A percentile compares a stretch with the other conserved stretches of the same genome.
Evolutionary conservation across 92 coral and sea anemone genomes (phyloP).

Genomic region (Actinostola sp.): DNA sequence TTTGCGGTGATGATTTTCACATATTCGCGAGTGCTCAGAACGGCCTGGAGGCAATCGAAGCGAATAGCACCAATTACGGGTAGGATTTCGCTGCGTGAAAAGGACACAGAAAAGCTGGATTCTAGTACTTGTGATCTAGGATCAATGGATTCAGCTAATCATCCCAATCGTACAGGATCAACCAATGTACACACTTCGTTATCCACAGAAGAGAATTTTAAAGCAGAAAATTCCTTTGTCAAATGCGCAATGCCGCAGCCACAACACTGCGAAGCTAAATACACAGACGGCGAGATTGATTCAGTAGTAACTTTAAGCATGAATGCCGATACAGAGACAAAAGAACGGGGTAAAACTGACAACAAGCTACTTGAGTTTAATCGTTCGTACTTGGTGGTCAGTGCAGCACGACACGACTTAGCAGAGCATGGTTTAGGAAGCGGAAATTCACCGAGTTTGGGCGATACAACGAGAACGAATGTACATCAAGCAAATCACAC

Average conservation of each 20-base stretch:
- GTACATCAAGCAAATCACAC: no score
- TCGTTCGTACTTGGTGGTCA: no score
- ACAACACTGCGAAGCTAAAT: no score
- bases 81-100: constrained; percentile 28
- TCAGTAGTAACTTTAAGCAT: not conserved
- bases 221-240: not conserved
- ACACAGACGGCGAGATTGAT: not conserved
- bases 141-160: constrained; percentile 21
- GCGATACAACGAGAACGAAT: no score
- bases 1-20: constrained; percentile 68
- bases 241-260: no score
- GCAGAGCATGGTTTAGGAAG: no score
- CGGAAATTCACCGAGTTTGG: no score
- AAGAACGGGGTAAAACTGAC: no score
- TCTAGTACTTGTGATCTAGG: constrained; percentile 26
- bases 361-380: no score
- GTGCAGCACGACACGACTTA: no score
- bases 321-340: no score
- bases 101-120: constrained; percentile 18
- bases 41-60: constrained; percentile 73
- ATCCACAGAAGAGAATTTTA: constrained; percentile 11
- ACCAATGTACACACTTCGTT: constrained; percentile 3
- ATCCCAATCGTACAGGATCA: constrained; percentile 14
- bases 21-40: constrained; percentile 60
- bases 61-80: constrained; percentile 75